Base-by-base conservation (phyloP, 2,113 vertebrate species). In the Athene cunicularia region DNA sequence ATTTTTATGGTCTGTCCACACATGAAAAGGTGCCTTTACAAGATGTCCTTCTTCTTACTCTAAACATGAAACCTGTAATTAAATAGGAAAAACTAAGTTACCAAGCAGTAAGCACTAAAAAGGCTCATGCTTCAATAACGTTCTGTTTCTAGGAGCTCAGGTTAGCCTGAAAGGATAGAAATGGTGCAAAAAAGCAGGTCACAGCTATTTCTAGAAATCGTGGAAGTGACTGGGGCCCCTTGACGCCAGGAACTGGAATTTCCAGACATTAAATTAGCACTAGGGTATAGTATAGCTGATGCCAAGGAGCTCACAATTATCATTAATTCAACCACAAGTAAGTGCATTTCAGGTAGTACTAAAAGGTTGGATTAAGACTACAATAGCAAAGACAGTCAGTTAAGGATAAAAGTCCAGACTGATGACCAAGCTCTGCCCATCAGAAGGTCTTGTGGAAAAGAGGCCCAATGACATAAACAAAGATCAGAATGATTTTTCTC, bases 1-100 rank as follows among this genome's bases (percentile, higher is more conserved):
- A 52, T 91, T 79, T 94, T 93, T 94, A 92, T 86, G 90, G 91
- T 55, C 90, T 66, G 53, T 96, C 77, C 60, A n/a, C 90, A 79
- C 73, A 96, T 96, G 96, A 95, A 95, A 95, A 91, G 80, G n/a
- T 88, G 87, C 91, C 85, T 97, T 97, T 64, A 97, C 95, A 96
- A 86, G 79, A 84, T 88, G 88, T 80, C 68, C 92, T 96, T 95
- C 89, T 94, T 93, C 50, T 0, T 60, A 88, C 71, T 50, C 71
- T 55, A 95, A 96, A 97, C 93, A 97, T 2, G 67, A 93, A 97
- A 76, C 90, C 97, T 97, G 92, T 88, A 97, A 97, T 97, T 97
- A 97, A 94, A 90, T 3, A 52, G 91, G 76, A 55, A 92, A 82
- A 94, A 45, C 0, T 1, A 89, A 91, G 49, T 90, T 89, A 62